Evolutionary conservation across 2,113 vertebrate species (phyloP).

Genomic region (Conger conger): DNA sequence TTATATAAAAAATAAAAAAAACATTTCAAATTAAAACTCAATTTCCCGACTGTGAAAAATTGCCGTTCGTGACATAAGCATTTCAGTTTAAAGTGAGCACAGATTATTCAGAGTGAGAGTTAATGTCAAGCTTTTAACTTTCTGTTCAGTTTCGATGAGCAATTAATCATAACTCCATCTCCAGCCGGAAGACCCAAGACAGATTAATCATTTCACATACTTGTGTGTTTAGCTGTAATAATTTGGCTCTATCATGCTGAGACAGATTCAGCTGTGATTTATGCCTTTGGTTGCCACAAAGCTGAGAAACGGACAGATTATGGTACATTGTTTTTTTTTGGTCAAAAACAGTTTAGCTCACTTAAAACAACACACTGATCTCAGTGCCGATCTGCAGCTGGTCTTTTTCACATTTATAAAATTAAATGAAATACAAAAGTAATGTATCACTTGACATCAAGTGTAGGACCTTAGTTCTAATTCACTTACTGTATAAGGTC

Average conservation of each 20-base stretch:
- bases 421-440: slow-evolving; percentile 7
- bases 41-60: slow-evolving; percentile 5
- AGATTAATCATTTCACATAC: slow-evolving; percentile 65
- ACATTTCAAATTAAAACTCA: not conserved
- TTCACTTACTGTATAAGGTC: not conserved
- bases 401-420: slow-evolving; percentile 5
- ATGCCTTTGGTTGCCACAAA: slow-evolving; percentile 46
- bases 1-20: slow-evolving; percentile 36
- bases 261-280: slow-evolving; percentile 63
- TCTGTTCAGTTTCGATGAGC: slow-evolving; percentile 50
- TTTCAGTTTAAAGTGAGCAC: slow-evolving; percentile 8
- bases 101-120: slow-evolving; percentile 32
- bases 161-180: slow-evolving; percentile 65
- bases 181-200: slow-evolving; percentile 51
- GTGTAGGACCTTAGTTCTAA: not conserved
- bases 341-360: not conserved
- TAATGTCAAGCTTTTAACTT: slow-evolving; percentile 41
- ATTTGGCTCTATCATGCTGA: slow-evolving; percentile 66
- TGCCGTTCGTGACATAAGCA: slow-evolving; percentile 19
- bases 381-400: slow-evolving; percentile 15
- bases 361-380: not conserved
- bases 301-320: slow-evolving; percentile 40
- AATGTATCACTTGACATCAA: not conserved
- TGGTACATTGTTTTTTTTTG: slow-evolving; percentile 27
- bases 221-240: slow-evolving; percentile 69